Base-by-base conservation (phyloP, 2,888 invertebrate genomes). In the Pterostichus niger region DNA sequence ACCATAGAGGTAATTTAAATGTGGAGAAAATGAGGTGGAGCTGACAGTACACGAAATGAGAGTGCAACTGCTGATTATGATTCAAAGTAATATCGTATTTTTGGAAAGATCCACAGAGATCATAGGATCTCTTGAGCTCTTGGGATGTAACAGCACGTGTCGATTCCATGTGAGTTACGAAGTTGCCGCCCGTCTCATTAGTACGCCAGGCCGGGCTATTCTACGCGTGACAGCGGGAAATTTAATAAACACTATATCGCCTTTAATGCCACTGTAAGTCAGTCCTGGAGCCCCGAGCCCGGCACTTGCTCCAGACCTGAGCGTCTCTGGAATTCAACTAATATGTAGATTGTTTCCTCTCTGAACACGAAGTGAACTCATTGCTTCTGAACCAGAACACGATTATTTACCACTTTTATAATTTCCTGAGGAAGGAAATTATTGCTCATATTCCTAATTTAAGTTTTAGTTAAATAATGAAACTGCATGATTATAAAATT, bases 231-330 rank as follows among this genome's bases (percentile, higher is more conserved):
- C 79, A 79, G 49, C 46, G 64, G 24, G 61, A 79, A 64, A 79
- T 79, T 79, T 79, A 79, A 79, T 79, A 79, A 79, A 79, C 79
- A 79, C 79, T 79, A 79, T 44, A 64, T 64, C 79, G 79, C 64
- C 61, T 44, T 79, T 79, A 79, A 79, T 79, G 79, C 64, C 64
- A 61, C 79, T 79, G 61, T 79, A 61, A 59, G 78, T 78, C 75
- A 71, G 44, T 15, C 44, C 44, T n/a, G 13, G 56, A 9, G 68
- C 68, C 75, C 24, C 75, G 24, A 52, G 73, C 49, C 73, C 40
- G 13, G 44, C 68, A 44, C 44, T 71, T 40, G 68, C 17, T 64
- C 13, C 64, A 35, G 11, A 40, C 33, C 24, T 6, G 11, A 49
- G 6, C 49, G 13, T 4, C 49, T 49, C 11, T 40, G 40, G 52